Base-by-base conservation (phyloP, 2,888 invertebrate species). In the Hemithea aestivaria region DNA sequence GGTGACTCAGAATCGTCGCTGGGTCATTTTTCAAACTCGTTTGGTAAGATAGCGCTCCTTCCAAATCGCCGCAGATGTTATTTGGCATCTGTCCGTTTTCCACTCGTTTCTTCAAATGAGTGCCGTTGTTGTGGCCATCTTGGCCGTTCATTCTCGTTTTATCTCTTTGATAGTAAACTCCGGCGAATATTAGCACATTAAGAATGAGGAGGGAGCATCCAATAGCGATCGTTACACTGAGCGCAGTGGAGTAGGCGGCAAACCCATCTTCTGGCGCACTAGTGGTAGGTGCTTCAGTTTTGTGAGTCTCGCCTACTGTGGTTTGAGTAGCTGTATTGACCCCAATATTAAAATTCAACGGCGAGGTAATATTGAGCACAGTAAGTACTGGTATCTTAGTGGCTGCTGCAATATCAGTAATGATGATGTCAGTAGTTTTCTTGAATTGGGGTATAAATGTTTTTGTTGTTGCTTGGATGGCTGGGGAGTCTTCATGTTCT, bases 191-290 rank as follows among this genome's bases (percentile, higher is more conserved):
- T 16, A 97, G 85, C 27, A 97, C 95, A 70, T 98, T 98, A 2
- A 98, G 87, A 60, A 97, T 96, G 10, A 98, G 89, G 41, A 98
- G 81, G 2, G 96, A 96, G 67, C 97, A 96, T 23, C 98, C 98
- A 50, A 98, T 96, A 29, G 97, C 97, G 56, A 98, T 96, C 9
- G 96, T 97, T 0, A 96, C 96, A 73, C 96, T 96, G 7, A 97
- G 81, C 1, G 96, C 96, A 2, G 96, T 96, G 0, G 95, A 95
- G 63, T 96, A 96, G 0, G 95, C 94, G 0, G 96, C 95, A 59
- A 96, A 96, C 1, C 95, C 95, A 51, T 95, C 95, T 68, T 95
- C 95, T n/a, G 92, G 91, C n/a, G 88, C 82, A 28, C 89, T 85
- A 8, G 88, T 78, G 10, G 90, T 90, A 0, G 89, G 87, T 1